These are phyloP conservation scores for Leptodactylus fallax DNA, from an alignment of 2,797 vertebrate species.

Conservation along the genomic window DNA sequence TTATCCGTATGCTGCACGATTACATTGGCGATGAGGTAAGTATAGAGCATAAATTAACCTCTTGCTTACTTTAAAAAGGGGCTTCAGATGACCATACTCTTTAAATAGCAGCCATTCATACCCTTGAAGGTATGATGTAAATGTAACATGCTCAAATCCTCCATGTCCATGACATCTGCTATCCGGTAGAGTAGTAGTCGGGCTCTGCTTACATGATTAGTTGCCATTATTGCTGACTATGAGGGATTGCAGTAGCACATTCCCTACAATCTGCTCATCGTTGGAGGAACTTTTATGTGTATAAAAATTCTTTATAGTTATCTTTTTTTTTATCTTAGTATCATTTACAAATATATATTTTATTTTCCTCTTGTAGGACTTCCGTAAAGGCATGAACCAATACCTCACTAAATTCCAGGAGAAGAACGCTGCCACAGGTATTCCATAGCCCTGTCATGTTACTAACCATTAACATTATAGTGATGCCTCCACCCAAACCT, in stretches of 20 bases:
- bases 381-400: constrained; percentile 97
- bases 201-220: too few species aligned
- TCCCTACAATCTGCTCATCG: too few species aligned
- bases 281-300: too few species aligned
- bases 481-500: constrained; percentile 38
- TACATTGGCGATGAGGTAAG: constrained; percentile 96
- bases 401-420: constrained; percentile 97
- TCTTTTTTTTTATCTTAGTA: not conserved
- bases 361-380: constrained; percentile 80
- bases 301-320: too few species aligned
- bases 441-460: not conserved
- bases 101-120: too few species aligned
- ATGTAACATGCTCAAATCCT: too few species aligned
- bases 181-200: too few species aligned
- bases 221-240: too few species aligned
- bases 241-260: too few species aligned
- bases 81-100: not conserved
- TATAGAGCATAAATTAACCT: not conserved
- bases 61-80: not conserved
- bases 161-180: too few species aligned
- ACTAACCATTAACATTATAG: not conserved
- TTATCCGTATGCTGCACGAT: constrained; percentile 97
- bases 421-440: constrained; percentile 97
- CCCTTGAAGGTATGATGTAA: too few species aligned
- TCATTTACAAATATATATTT: not conserved